These are phyloP conservation scores for Zingel zingel DNA, from an alignment of 2,113 vertebrate species.

Conservation along the genomic window DNA sequence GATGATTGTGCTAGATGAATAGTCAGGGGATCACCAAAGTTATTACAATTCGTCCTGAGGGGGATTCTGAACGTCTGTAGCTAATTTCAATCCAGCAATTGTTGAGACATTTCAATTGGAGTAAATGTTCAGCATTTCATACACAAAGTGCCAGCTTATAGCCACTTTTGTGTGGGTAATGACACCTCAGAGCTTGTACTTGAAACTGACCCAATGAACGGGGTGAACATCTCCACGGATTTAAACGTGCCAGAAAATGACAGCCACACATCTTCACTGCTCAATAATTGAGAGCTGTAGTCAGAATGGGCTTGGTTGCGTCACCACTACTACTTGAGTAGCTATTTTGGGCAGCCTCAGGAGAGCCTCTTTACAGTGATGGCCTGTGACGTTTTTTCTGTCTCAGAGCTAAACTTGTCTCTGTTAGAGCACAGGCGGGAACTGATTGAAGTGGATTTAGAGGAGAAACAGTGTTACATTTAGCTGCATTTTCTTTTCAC, in stretches of 20 bases:
- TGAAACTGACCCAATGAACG: constrained; percentile 55
- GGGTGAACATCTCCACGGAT: constrained; percentile 25
- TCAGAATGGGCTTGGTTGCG: constrained; percentile 42
- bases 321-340: constrained; percentile 71
- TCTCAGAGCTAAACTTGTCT: constrained; percentile 49
- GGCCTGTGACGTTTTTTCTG: constrained; percentile 39
- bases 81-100: neutral
- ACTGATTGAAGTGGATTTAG: constrained; percentile 33
- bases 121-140: neutral
- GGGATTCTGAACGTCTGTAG: no score
- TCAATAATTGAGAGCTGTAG: constrained; percentile 66
- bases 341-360: constrained; percentile 66
- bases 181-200: neutral
- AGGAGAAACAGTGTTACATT: neutral
- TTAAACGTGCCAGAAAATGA: constrained; percentile 42
- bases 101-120: neutral
- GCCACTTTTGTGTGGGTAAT: neutral
- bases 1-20: neutral
- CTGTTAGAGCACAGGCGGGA: constrained; percentile 16
- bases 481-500: constrained; percentile 31
- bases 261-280: constrained; percentile 28
- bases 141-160: neutral
- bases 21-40: neutral
- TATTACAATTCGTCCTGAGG: neutral
- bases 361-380: constrained; percentile 55